Base-by-base conservation (phyloP, 2,797 vertebrate species). In the Macroramphosus scolopax region DNA sequence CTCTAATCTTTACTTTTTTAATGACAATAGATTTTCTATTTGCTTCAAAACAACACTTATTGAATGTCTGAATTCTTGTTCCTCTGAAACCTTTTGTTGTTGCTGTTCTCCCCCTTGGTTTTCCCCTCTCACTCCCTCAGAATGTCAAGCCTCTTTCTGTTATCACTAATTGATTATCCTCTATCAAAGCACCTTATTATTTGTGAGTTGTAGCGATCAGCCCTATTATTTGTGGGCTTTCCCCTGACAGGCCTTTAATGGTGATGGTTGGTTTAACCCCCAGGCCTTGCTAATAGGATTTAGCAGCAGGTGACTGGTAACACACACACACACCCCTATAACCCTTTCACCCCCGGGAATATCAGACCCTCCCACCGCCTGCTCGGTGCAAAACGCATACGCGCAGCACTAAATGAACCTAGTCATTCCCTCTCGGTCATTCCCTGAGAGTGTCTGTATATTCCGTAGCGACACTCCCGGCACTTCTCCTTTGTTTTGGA, bases 141-240 rank as follows among this genome's bases (percentile, higher is more conserved):
- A 67, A 74, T 79, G 78, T 68, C 75, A 80, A 47, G 69, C 66
- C 68, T 68, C 46, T 38, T 78, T 63, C 78, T 78, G 70, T 82
- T 77, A 77, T 52, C 68, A 59, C 80, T 88, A 87, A 87, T 85
- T 87, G 87, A 87, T 87, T 88, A 84, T 85, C 78, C 74, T 78
- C 77, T 82, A 86, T 86, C 81, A 86, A 86, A 87, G 83, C 78
- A 79, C 73, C 82, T 84, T 85, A 84, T 85, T 87, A 89, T 88
- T 87, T 88, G 86, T 87, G 87, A 86, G 86, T 90, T 88, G 89
- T 88, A 89, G 83, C 88, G 70, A 91, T 91, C 89, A 89, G 87
- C 81, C 87, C 86, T 84, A 89, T 89, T 89, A 90, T 90, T 87
- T 87, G 85, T 80, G 81, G 83, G 81, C 87, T 84, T 80, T 89